Percentiles rank a stretch among this genome's conserved stretches.
Evolutionary conservation across 1,140 invertebrate species (phyloP).

Genomic region (Scaptomyza hsui): DNA sequence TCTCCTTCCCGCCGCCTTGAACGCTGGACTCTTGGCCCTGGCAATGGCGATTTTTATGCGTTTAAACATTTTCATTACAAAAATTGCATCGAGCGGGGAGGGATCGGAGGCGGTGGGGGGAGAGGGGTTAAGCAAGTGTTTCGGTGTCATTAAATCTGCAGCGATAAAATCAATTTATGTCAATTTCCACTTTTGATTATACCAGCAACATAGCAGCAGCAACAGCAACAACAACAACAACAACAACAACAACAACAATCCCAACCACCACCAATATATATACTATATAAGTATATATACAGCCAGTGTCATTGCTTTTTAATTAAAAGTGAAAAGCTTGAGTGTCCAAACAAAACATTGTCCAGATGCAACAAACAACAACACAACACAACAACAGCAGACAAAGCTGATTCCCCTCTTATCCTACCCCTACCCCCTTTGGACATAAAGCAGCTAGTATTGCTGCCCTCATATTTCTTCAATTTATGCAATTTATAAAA

Average conservation of each 20-base stretch:
- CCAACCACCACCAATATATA: conserved; percentile 9
- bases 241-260: conserved; percentile 15
- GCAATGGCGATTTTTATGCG: conserved; percentile 77
- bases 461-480: conserved; percentile 67
- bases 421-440: not conserved
- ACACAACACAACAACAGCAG: conserved; percentile 14
- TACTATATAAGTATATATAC: not conserved
- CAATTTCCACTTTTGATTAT: conserved; percentile 74
- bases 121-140: conserved; percentile 45
- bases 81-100: conserved; percentile 67
- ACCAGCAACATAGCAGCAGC: conserved; percentile 54
- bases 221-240: conserved; percentile 9
- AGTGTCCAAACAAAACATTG: conserved; percentile 74
- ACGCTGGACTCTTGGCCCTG: conserved; percentile 20
- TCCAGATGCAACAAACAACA: conserved; percentile 23
- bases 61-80: conserved; percentile 82
- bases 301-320: conserved; percentile 69
- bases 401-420: conserved; percentile 25
- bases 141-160: conserved; percentile 78
- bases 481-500: conserved; percentile 83
- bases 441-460: too few relatives aligned
- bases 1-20: conserved; percentile 32
- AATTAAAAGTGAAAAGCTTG: conserved; percentile 79
- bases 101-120: conserved; percentile 5
- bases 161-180: conserved; percentile 82